Percentiles rank a stretch among this genome's conserved stretches.
phyloP scores from a whole-genome alignment of 2,113 vertebrate species.

The Engystomops pustulosus region DNA sequence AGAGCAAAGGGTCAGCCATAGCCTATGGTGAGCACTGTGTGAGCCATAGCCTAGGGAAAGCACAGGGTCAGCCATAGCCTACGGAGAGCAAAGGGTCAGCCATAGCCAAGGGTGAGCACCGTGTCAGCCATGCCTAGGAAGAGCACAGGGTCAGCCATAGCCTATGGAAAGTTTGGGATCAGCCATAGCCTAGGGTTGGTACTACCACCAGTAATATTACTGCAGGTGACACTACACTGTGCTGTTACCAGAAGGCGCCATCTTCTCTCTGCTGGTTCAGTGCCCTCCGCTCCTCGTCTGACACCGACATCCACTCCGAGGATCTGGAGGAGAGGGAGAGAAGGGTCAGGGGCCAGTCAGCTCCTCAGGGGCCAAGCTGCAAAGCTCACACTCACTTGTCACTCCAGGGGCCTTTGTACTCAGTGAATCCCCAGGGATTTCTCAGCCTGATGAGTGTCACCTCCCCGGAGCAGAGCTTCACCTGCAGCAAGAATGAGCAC shows the following conservation, averaged over 20 bases:
- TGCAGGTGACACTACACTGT: too few relatives aligned
- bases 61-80: too few relatives aligned
- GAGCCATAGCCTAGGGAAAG: too few relatives aligned
- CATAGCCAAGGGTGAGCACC: too few relatives aligned
- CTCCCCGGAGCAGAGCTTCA: neutral
- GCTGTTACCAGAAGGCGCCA: constrained; percentile 83
- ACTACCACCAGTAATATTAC: too few relatives aligned
- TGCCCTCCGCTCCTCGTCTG: constrained; percentile 68
- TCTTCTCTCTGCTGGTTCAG: constrained; percentile 73
- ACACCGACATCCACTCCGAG: constrained; percentile 72
- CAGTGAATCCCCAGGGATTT: constrained; percentile 82
- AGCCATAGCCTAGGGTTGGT: too few relatives aligned
- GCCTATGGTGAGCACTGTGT: too few relatives aligned
- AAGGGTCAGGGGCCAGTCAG: neutral
- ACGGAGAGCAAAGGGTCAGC: too few relatives aligned
- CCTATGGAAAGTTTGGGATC: too few relatives aligned
- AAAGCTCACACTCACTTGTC: constrained; percentile 70
- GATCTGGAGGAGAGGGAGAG: constrained; percentile 63
- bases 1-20: too few relatives aligned
- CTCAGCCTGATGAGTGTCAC: constrained; percentile 72
- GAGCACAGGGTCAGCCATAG: too few relatives aligned
- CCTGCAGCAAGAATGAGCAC: constrained; percentile 3
- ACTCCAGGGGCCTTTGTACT: constrained; percentile 79
- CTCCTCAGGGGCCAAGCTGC: neutral
- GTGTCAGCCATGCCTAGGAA: too few relatives aligned